Evolutionary conservation across 2,888 invertebrate genomes (phyloP), one percentile per base, ranked within the genome.

Genomic region (Calliphora vomitoria): DNA sequence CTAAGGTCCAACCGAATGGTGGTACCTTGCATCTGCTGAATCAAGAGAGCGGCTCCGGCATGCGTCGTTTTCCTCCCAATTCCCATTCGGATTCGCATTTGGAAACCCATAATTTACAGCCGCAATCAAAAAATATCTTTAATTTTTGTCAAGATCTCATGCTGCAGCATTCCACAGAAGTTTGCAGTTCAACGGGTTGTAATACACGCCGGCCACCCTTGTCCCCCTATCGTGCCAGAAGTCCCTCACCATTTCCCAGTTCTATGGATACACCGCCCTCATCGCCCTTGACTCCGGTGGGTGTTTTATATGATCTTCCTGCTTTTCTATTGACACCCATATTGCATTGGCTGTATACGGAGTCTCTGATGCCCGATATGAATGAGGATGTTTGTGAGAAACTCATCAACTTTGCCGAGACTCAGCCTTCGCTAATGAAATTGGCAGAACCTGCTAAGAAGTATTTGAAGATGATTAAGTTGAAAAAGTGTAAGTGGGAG

Each of bases 301-400:
- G 95, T 3, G 95, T 95, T 1, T 94, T 96, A 55, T 94, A 94
- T 82, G 95, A 95, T 84, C 92, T 96, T 66, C 95, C 95, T 1
- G 95, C 95, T 88, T 95, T 95, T 90, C 95, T 96, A n/a, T 90
- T 96, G 58, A 94, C 94, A 71, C 95, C 95, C 10, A 94, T 95
- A 35, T 92, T 96, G 31, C 95, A 96, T 92, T 96, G 95, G 93
- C 92, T 96, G 41, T 96, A 96, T 90, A 94, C 95, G 1, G 96
- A 96, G 91, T 95, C 95, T 89, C 93, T 96, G 90, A 95, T 96
- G 47, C 92, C 94, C 25, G 95, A 95, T 80, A 92, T 96, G 89
- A 94, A 94, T 15, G 95, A 95, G 91, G 94, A 94, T 38, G 95
- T 95, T 8, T 96, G 95, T 35, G 94, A 94, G 80, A 94, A 94